Conservation (phyloP, 2,113 vertebrate genomes). For the Cyanoderma ruficeps region DNA sequence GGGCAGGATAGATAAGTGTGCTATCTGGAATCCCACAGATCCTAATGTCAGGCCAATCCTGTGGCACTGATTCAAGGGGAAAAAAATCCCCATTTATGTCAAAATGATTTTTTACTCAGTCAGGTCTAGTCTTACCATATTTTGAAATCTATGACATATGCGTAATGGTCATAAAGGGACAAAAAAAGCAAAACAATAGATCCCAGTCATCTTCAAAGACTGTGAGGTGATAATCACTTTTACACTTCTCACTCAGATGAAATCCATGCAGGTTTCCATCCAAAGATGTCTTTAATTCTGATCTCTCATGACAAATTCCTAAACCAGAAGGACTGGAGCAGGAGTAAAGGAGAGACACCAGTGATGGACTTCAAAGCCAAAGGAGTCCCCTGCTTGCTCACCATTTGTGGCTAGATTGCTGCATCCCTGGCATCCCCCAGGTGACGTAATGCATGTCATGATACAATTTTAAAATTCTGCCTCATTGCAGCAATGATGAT, state of each 20-base stretch:
- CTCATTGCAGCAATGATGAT: background rate
- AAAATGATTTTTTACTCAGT: background rate
- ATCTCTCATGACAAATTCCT: background rate
- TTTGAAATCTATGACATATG: background rate
- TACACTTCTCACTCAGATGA: background rate
- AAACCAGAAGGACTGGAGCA: background rate
- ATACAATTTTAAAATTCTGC: background rate
- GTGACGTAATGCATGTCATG: background rate
- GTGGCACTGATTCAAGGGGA: fast-evolving
- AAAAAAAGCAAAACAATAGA: background rate
- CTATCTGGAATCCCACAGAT: background rate
- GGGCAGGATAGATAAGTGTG: background rate
- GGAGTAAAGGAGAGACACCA: background rate
- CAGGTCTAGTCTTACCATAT: background rate
- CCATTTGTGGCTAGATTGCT: background rate
- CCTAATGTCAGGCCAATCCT: background rate
- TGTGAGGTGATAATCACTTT: background rate
- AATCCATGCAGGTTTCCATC: background rate
- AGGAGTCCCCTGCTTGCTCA: background rate
- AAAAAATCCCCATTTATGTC: background rate
- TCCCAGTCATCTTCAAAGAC: background rate
- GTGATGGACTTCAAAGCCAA: background rate
- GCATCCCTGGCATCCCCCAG: background rate
- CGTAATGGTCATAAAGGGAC: background rate
- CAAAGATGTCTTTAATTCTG: background rate